Evolutionary conservation across 92 coral and sea anemone species (phyloP).

Genomic region (Zoanthus gigantus): DNA sequence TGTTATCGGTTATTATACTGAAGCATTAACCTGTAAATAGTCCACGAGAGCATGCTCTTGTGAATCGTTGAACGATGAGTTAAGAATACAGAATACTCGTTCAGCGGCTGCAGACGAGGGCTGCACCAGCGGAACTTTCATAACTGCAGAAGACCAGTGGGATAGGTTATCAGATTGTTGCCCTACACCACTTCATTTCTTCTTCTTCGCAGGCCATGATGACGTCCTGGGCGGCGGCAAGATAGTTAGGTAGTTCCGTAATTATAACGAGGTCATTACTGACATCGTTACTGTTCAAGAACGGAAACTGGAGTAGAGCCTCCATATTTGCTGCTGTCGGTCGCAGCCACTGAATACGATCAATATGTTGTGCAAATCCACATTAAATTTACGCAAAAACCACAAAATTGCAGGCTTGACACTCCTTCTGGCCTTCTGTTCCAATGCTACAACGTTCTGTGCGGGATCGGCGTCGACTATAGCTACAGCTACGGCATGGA

Average conservation of each 20-base stretch:
- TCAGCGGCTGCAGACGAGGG: constrained; percentile 59
- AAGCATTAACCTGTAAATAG: constrained; percentile 62
- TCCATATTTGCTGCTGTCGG: constrained; percentile 45
- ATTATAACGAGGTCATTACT: constrained; percentile 17
- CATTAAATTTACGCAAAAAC: constrained; percentile 59
- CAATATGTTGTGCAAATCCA: constrained; percentile 51
- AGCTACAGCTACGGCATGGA: constrained; percentile 56
- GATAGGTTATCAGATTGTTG: too few relatives aligned
- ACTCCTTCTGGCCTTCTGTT: constrained; percentile 58
- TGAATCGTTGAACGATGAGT: constrained; percentile 59
- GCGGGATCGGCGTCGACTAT: constrained; percentile 48
- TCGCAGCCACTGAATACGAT: constrained; percentile 58
- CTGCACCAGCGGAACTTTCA: constrained; percentile 24
- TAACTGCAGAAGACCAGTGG: too few relatives aligned
- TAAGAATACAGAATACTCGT: constrained; percentile 56
- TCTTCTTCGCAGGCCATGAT: too few relatives aligned
- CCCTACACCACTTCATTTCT: too few relatives aligned
- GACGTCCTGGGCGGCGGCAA: too few relatives aligned
- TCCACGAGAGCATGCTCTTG: constrained; percentile 59
- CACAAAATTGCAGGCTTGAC: constrained; percentile 64
- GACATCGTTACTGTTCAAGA: constrained; percentile 44
- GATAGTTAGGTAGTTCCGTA: constrained; percentile 47
- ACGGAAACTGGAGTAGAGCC: constrained; percentile 40
- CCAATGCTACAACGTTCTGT: constrained; percentile 58
- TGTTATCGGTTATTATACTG: constrained; percentile 51